Conservation (phyloP, 1,140 invertebrate species). For the Danaus plexippus region DNA sequence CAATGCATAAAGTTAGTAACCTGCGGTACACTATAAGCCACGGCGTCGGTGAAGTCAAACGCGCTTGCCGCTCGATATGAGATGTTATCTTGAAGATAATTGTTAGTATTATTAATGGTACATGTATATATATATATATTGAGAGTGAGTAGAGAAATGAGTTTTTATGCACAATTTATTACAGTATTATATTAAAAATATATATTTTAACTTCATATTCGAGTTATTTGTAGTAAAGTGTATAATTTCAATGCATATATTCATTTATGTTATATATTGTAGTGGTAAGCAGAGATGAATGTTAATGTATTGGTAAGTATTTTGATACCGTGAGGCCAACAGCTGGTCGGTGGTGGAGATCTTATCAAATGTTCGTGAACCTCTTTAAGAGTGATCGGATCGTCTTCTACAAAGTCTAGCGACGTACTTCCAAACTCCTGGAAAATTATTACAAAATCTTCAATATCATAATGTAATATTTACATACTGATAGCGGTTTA, state of each 20-base stretch:
- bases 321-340: conserved; percentile 74
- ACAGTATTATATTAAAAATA: too few species aligned
- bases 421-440: conserved; percentile 78
- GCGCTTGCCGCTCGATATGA: conserved; percentile 62
- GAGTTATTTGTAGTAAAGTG: too few species aligned
- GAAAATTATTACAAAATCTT: conserved; percentile 27
- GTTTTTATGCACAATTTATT: too few species aligned
- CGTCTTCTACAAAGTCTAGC: conserved; percentile 74
- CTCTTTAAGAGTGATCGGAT: conserved; percentile 82
- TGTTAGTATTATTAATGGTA: conserved; percentile 4
- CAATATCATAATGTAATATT: neutral
- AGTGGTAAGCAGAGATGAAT: conserved; percentile 5
- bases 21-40: conserved; percentile 66
- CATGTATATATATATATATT: neutral
- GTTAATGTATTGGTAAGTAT: conserved; percentile 5
- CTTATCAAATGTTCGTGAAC: conserved; percentile 87
- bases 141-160: too few species aligned
- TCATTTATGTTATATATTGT: too few species aligned
- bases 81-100: conserved; percentile 42
- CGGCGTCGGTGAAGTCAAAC: conserved; percentile 64
- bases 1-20: conserved; percentile 54
- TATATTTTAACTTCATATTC: too few species aligned
- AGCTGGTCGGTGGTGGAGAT: conserved; percentile 82
- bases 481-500: neutral
- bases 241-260: too few species aligned